A percentile compares a stretch with the other conserved stretches of the same genome.
Evolutionary conservation across 2,113 vertebrate species (phyloP).

Genomic region (Microcebus tavaratra): DNA sequence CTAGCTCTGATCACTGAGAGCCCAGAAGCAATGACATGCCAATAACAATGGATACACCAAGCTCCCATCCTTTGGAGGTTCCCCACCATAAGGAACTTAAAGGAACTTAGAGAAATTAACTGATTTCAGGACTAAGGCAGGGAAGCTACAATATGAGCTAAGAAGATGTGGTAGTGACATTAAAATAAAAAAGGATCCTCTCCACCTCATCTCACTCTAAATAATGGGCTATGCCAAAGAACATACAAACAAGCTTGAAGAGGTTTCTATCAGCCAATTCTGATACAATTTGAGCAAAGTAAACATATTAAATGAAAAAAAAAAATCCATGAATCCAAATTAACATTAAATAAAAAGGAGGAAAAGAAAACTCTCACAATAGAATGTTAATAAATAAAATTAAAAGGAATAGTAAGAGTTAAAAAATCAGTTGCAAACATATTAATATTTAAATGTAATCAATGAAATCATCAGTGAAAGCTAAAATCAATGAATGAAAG

Average conservation of each 20-base stretch:
- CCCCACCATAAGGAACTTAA: not conserved
- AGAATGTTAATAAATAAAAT: not conserved
- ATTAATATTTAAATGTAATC: not conserved
- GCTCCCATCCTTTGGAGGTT: not conserved
- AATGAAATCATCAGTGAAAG: conserved; percentile 1
- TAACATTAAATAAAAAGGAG: not conserved
- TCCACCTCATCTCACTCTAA: not conserved
- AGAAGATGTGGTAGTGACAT: not conserved
- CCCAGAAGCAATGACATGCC: not conserved
- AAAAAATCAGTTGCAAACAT: not conserved
- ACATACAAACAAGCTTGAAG: not conserved
- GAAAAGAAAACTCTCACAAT: not conserved
- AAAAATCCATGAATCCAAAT: not conserved
- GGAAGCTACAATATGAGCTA: not conserved
- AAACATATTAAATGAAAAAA: not conserved
- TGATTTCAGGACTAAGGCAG: not conserved
- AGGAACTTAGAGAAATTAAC: not conserved
- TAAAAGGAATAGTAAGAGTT: not conserved
- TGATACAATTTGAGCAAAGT: not conserved
- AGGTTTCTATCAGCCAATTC: not conserved
- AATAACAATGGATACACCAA: not conserved
- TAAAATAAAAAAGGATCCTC: not conserved
- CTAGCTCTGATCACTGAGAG: not conserved
- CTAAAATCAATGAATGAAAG: not conserved
- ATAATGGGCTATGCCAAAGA: not conserved